Evolutionary conservation across 2,113 vertebrate species (phyloP).

Genomic region (Struthidea cinerea): DNA sequence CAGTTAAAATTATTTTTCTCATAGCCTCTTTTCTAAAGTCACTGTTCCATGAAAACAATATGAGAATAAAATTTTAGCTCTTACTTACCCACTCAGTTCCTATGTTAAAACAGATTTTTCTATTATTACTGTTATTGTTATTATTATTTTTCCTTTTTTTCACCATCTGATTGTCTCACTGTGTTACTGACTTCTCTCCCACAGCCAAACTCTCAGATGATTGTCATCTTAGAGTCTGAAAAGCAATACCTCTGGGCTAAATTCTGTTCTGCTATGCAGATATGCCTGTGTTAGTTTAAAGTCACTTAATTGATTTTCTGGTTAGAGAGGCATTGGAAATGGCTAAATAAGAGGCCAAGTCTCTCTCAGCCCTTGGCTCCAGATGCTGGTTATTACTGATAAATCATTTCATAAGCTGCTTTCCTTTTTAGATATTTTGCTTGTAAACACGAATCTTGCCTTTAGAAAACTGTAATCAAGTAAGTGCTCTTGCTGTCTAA

Average conservation of each 20-base stretch:
- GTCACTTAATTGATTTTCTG: conserved; percentile 12
- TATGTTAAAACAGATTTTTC: neutral
- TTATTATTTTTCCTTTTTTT: neutral
- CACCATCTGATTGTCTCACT: neutral
- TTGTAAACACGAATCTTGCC: neutral
- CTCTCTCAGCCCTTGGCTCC: neutral
- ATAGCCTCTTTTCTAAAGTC: neutral
- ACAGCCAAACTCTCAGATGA: neutral
- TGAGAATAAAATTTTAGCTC: neutral
- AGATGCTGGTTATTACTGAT: neutral
- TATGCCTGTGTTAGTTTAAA: neutral
- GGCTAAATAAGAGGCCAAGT: neutral
- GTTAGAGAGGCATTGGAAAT: neutral
- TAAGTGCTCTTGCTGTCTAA: neutral
- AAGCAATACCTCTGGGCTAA: neutral
- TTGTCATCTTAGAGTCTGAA: neutral
- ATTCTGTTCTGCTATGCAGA: neutral
- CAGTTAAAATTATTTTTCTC: conserved; percentile 20
- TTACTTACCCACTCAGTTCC: neutral
- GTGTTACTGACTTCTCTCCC: neutral
- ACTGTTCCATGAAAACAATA: neutral
- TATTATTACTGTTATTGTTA: too few relatives aligned
- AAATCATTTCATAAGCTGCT: conserved; percentile 11
- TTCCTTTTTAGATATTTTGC: conserved; percentile 8
- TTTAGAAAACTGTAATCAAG: conserved; percentile 40